Evolutionary conservation across 2,888 invertebrate species (phyloP).

Genomic region (Chloroclystis v-ata): DNA sequence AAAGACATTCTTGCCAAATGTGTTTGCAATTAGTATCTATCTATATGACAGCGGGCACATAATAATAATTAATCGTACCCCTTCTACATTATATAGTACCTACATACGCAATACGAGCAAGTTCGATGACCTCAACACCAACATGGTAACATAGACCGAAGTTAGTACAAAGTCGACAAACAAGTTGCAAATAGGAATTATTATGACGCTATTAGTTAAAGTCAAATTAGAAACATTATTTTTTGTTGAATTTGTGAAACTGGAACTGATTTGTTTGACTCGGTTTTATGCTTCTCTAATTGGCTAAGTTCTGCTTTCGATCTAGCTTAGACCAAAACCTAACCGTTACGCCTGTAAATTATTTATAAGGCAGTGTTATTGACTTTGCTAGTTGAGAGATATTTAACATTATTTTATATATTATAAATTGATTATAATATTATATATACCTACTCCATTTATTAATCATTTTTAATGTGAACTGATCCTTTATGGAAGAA

Average conservation of each 20-base stretch:
- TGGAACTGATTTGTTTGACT: slow-evolving; percentile 2
- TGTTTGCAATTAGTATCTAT: slow-evolving; percentile 44
- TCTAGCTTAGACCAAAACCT: not conserved
- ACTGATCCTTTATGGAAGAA: no score
- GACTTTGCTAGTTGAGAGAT: not conserved
- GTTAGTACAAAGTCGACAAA: slow-evolving; percentile 3
- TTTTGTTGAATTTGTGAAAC: not conserved
- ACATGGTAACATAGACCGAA: slow-evolving; percentile 22
- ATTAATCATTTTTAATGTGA: no score
- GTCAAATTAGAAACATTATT: not conserved
- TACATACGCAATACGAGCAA: slow-evolving; percentile 31
- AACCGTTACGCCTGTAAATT: slow-evolving; percentile 7
- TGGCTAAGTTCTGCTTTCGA: slow-evolving; percentile 1
- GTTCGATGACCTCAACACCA: slow-evolving; percentile 51
- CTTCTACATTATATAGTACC: slow-evolving; percentile 28
- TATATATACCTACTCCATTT: no score
- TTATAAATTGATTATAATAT: no score
- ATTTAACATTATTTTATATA: not conserved
- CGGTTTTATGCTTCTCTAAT: not conserved
- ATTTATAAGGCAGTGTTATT: slow-evolving; percentile 4
- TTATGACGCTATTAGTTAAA: not conserved
- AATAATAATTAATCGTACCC: slow-evolving; percentile 66
- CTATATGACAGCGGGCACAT: slow-evolving; percentile 30
- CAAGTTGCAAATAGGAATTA: slow-evolving; percentile 1
- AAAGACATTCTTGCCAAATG: slow-evolving; percentile 44